Conservation (phyloP, 1,140 invertebrate genomes). For the Platorchestia sp. region DNA sequence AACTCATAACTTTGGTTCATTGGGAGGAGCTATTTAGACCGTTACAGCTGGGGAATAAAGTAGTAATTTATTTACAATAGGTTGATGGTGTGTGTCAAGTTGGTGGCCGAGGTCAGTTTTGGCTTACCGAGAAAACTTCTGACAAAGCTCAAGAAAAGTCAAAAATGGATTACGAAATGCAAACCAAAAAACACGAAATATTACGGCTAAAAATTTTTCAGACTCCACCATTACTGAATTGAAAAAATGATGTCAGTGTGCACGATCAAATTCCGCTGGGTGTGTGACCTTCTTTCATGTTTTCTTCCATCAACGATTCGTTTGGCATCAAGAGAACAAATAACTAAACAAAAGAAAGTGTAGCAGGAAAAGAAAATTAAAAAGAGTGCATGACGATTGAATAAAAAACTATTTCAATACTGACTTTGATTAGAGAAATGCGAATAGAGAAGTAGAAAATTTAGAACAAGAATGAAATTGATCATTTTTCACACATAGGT, state of each 20-base stretch:
- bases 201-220: background rate
- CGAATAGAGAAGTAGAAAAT: background rate
- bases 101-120: constrained; percentile 52
- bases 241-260: background rate
- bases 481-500: background rate
- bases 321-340: background rate
- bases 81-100: constrained; percentile 47
- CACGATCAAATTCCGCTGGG: background rate
- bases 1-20: constrained; percentile 32
- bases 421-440: background rate
- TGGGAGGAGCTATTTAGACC: constrained; percentile 13
- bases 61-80: constrained; percentile 23
- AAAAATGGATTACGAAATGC: constrained; percentile 28
- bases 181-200: constrained; percentile 50
- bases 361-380: constrained; percentile 7
- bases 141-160: constrained; percentile 50
- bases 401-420: background rate
- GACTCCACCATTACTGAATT: background rate
- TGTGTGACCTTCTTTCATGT: constrained; percentile 25
- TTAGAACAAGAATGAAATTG: background rate
- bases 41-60: constrained; percentile 23
- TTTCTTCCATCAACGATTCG: constrained; percentile 25
- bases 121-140: constrained; percentile 47
- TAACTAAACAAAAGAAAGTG: background rate
- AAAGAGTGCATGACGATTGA: background rate